phyloP scores from a whole-genome alignment of 37 sponge, comb jelly and placozoan species.

The Theonella swinhoei region DNA sequence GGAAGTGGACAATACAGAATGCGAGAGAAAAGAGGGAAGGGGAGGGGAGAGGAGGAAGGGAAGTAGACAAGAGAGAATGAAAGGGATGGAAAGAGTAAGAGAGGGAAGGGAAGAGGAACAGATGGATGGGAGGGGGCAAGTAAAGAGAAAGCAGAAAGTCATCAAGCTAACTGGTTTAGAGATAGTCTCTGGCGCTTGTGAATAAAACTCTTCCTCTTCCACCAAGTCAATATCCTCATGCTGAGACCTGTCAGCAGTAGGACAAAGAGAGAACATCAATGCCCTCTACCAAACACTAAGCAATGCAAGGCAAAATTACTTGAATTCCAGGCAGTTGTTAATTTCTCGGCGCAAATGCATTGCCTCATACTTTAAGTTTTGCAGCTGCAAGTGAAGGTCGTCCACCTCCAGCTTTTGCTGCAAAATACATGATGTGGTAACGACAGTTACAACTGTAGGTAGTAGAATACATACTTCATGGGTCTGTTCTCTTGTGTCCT shows the following conservation, averaged over 20 bases:
- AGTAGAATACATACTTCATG: slow-evolving; percentile 60
- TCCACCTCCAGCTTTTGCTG: slow-evolving; percentile 73
- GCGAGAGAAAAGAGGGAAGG: neutral
- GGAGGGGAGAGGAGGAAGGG: too few relatives aligned
- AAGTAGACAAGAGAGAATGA: too few relatives aligned
- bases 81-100: too few relatives aligned
- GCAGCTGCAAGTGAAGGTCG: slow-evolving; percentile 83
- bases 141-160: too few relatives aligned
- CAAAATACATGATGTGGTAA: too few relatives aligned
- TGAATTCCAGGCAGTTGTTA: slow-evolving; percentile 82
- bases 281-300: neutral
- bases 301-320: slow-evolving; percentile 29
- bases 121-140: too few relatives aligned
- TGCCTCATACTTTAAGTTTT: slow-evolving; percentile 82
- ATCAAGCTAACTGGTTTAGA: slow-evolving; percentile 54
- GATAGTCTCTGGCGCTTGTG: slow-evolving; percentile 47
- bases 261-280: too few relatives aligned
- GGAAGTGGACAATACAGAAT: neutral
- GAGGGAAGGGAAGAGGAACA: too few relatives aligned
- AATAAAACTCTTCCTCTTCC: slow-evolving; percentile 70
- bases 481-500: slow-evolving; percentile 66
- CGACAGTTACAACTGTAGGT: too few relatives aligned
- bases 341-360: slow-evolving; percentile 78
- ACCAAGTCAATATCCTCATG: slow-evolving; percentile 86
- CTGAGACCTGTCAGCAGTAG: slow-evolving; percentile 49